Percentiles rank a stretch among this genome's conserved stretches.
These are phyloP conservation scores for Amphiduros pacificus DNA, from an alignment of 2,888 invertebrate genomes.

Conservation along the genomic window DNA sequence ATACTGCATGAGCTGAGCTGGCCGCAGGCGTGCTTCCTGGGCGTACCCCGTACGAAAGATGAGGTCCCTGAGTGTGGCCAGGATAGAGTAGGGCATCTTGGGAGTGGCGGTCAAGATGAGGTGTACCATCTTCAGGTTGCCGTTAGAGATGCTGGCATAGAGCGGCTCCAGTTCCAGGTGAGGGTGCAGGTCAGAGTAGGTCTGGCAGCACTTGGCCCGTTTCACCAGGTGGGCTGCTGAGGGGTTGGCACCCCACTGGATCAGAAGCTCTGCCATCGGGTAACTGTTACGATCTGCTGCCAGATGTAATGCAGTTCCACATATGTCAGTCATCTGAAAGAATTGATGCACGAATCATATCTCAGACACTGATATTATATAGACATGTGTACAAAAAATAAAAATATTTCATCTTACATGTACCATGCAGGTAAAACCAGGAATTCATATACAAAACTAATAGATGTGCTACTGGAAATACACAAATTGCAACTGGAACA, in stretches of 20 bases:
- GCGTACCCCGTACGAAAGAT: conserved; percentile 43
- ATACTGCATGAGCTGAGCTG: conserved; percentile 37
- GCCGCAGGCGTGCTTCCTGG: conserved; percentile 37
- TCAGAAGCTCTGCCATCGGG: conserved; percentile 39
- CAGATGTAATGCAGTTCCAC: conserved; percentile 47
- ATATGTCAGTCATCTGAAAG: conserved; percentile 46
- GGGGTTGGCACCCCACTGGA: conserved; percentile 52
- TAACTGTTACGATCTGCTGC: conserved; percentile 45
- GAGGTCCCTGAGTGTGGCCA: conserved; percentile 38
- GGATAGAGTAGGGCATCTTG: conserved; percentile 36
- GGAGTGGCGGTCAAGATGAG: conserved; percentile 45
- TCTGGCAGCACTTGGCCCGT: conserved; percentile 42
- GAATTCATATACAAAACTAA: no score
- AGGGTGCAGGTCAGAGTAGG: conserved; percentile 51
- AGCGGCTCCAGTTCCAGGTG: conserved; percentile 55
- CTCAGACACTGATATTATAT: no score
- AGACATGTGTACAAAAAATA: no score
- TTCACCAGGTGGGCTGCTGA: conserved; percentile 38
- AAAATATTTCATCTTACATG: no score
- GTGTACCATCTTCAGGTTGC: conserved; percentile 35
- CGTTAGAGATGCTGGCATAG: conserved; percentile 49
- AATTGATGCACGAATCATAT: no score
- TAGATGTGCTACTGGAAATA: no score
- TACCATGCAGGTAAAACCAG: no score
- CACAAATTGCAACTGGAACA: no score